phyloP scores from a whole-genome alignment of 2,888 invertebrate genomes.

The Dolomedes plantarius region DNA sequence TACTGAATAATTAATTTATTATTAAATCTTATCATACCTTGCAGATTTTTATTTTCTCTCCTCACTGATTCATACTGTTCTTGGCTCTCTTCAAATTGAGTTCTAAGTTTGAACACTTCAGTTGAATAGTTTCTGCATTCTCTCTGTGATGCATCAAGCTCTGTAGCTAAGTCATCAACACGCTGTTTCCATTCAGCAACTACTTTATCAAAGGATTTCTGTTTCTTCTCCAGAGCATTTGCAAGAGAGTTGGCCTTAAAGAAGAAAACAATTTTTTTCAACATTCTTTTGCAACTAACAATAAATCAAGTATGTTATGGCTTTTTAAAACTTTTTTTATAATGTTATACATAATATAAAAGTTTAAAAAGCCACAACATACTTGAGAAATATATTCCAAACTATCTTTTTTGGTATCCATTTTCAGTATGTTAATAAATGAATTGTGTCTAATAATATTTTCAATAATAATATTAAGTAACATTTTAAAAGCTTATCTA shows the following conservation, averaged over 20 bases:
- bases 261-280: no score
- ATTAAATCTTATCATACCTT: no score
- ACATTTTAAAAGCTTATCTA: no score
- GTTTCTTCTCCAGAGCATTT: slow-evolving; percentile 99
- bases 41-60: slow-evolving; percentile 99
- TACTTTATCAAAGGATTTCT: slow-evolving; percentile 99
- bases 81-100: slow-evolving; percentile 96
- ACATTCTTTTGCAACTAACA: neutral
- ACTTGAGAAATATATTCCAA: no score
- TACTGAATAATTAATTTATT: no score
- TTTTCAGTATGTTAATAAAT: no score
- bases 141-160: slow-evolving; percentile 98
- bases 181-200: slow-evolving; percentile 99
- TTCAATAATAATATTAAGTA: no score
- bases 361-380: no score
- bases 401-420: no score
- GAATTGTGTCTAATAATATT: no score
- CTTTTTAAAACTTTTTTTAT: no score
- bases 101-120: slow-evolving; percentile 98
- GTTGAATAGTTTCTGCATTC: slow-evolving; percentile 99
- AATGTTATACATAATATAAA: no score
- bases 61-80: slow-evolving; percentile 98
- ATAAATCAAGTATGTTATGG: neutral
- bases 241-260: slow-evolving; percentile 89
- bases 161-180: slow-evolving; percentile 95